Percentiles rank a stretch among this genome's conserved stretches.
Evolutionary conservation across 2,888 invertebrate genomes (phyloP).

Genomic region (Polydesmus complanatus): DNA sequence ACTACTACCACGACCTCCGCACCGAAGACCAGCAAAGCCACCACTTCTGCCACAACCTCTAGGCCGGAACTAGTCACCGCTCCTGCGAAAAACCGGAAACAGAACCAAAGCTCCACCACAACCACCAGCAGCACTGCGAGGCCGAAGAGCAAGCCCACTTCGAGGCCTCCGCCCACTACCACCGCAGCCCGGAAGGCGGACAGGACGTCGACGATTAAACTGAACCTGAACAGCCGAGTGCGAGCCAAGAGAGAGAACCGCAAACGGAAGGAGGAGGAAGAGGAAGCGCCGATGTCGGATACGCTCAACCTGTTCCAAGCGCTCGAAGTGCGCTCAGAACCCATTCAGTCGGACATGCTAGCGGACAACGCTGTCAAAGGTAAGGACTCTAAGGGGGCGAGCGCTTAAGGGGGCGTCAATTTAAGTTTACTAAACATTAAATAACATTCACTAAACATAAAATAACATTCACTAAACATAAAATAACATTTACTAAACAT

Average conservation of each 20-base stretch:
- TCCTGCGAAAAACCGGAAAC: background rate
- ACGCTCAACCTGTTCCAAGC: conserved; percentile 83
- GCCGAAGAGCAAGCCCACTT: background rate
- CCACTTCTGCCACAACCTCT: background rate
- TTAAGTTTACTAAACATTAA: too few relatives aligned
- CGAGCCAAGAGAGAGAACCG: too few relatives aligned
- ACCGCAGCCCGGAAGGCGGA: conserved; percentile 15
- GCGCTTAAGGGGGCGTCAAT: conserved; percentile 8
- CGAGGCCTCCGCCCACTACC: background rate
- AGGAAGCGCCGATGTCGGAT: conserved; percentile 47
- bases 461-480: too few relatives aligned
- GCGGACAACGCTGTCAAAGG: too few relatives aligned
- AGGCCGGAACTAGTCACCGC: background rate
- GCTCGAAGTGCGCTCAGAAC: conserved; percentile 46
- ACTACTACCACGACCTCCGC: background rate
- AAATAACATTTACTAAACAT: too few relatives aligned
- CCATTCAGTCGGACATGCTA: background rate
- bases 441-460: too few relatives aligned
- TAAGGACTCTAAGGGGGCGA: too few relatives aligned
- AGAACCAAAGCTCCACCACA: background rate
- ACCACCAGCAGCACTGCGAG: background rate
- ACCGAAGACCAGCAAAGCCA: background rate
- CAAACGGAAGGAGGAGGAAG: conserved; percentile 54
- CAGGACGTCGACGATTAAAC: conserved; percentile 9
- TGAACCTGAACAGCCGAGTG: conserved; percentile 13